A percentile compares a stretch with the other conserved stretches of the same genome.
Evolutionary conservation across 1,140 invertebrate genomes (phyloP).

Genomic region (Cheumatopsyche charites): DNA sequence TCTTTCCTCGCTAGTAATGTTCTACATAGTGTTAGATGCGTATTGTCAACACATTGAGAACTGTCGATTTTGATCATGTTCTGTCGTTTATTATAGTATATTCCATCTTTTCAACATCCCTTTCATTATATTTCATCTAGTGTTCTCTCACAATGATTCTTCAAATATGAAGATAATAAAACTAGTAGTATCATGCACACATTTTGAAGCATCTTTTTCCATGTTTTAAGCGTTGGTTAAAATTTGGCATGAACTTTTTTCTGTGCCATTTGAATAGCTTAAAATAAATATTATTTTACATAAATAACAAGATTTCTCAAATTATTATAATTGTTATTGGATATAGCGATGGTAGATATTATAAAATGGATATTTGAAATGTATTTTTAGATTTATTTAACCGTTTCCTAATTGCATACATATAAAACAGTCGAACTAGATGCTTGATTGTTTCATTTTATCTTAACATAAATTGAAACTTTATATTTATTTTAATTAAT

Average conservation of each 20-base stretch:
- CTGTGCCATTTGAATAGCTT: neutral
- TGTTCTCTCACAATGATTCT: slow-evolving; percentile 26
- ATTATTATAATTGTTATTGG: neutral
- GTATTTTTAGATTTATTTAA: too few relatives aligned
- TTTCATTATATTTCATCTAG: slow-evolving; percentile 3
- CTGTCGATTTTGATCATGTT: slow-evolving; percentile 4
- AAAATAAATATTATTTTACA: slow-evolving; percentile 9
- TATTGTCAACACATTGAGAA: neutral
- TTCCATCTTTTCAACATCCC: neutral
- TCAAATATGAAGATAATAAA: slow-evolving; percentile 33
- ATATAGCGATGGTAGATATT: too few relatives aligned
- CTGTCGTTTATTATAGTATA: neutral
- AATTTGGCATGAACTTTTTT: neutral
- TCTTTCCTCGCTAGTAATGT: slow-evolving; percentile 25
- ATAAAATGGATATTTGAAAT: too few relatives aligned
- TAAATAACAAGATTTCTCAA: neutral
- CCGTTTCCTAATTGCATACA: too few relatives aligned
- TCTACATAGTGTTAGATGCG: slow-evolving; percentile 12
- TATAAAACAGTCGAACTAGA: too few relatives aligned
- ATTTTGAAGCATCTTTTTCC: slow-evolving; percentile 21
- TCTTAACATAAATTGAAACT: neutral
- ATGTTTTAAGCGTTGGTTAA: neutral
- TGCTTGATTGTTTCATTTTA: too few relatives aligned
- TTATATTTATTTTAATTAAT: neutral
- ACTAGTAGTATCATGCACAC: neutral